These are phyloP conservation scores for Acanthiza pusilla DNA, from an alignment of 2,797 vertebrate genomes.

Conservation along the genomic window DNA sequence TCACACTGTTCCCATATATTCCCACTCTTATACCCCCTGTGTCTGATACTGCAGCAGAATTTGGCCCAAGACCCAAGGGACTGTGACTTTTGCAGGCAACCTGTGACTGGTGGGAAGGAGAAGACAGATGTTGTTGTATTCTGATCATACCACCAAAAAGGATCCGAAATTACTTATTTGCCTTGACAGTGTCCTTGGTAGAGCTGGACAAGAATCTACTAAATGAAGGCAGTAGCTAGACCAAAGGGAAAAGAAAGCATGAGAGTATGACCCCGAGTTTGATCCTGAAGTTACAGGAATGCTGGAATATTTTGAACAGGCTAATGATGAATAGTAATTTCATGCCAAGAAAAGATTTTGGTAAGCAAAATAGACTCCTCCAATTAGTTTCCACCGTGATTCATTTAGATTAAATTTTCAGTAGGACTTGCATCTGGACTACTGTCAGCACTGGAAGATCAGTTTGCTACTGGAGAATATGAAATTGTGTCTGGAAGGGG, in stretches of 20 bases:
- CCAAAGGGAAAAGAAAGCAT: neutral
- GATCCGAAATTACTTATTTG: neutral
- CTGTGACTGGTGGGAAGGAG: neutral
- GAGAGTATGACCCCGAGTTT: neutral
- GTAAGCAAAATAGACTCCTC: neutral
- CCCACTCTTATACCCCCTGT: neutral
- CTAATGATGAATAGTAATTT: neutral
- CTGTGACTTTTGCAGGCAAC: neutral
- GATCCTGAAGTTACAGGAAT: neutral
- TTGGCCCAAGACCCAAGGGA: neutral
- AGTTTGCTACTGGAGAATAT: neutral
- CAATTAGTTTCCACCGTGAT: neutral
- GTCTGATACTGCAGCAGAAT: neutral
- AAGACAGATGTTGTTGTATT: neutral
- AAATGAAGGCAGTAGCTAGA: neutral
- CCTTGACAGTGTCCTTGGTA: neutral
- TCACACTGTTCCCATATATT: neutral
- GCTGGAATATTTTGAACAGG: neutral
- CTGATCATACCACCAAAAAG: neutral
- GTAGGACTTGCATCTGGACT: neutral
- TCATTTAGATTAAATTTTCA: neutral
- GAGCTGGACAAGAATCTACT: neutral
- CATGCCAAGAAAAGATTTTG: neutral
- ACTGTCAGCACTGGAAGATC: neutral
- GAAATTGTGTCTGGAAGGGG: slow-evolving; percentile 37